Evolutionary conservation across 2,888 invertebrate species (phyloP), one percentile per base, ranked within the genome.

Genomic region (Masnerella sp.): DNA sequence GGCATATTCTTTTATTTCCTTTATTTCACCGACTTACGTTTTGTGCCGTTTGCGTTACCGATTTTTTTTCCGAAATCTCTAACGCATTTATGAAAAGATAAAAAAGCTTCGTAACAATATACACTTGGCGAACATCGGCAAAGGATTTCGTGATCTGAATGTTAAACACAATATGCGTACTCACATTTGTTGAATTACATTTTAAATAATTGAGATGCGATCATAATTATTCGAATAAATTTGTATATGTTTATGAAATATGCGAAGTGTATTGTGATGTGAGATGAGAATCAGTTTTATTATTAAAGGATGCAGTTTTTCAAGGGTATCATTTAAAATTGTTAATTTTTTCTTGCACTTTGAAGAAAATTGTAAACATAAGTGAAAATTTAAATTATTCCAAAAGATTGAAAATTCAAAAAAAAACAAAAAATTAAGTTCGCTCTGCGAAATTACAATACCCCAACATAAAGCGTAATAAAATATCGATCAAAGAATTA

Each of bases 141-240:
- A 52, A 36, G 22, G 1, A n/a, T 17, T 36, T 17, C 54, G 64
- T 54, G 54, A 20, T 28, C 18, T 9, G 47, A 54, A 54, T 65
- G n/a, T 28, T 14, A 40, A 61, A 38, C 1, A 11, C 11, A 25
- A 15, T 38, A 2, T 40, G 14, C 36, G 36, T 20, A 43, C n/a
- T 22, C 2, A 17, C 17, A 25, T 25, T 45, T 25, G n/a, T 61
- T 11, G 22, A 28, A 8, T 30, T 11, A 25, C 17, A 28, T 47
- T 36, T 40, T 11, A 17, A 45, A 47, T 18, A 47, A 45, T 47
- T 11, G 59, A 22, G 59, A 59, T 45, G 17, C 2, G 30, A 36
- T 47, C 59, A 14, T 34, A 36, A 36, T 47, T 49, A 25, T 38
- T 38, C 36, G 30, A 17, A 49, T 61, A 61, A 1, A 45, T 61